These are phyloP conservation scores for Gallinago paraguaiae DNA, from an alignment of 2,113 vertebrate genomes.

Conservation along the genomic window DNA sequence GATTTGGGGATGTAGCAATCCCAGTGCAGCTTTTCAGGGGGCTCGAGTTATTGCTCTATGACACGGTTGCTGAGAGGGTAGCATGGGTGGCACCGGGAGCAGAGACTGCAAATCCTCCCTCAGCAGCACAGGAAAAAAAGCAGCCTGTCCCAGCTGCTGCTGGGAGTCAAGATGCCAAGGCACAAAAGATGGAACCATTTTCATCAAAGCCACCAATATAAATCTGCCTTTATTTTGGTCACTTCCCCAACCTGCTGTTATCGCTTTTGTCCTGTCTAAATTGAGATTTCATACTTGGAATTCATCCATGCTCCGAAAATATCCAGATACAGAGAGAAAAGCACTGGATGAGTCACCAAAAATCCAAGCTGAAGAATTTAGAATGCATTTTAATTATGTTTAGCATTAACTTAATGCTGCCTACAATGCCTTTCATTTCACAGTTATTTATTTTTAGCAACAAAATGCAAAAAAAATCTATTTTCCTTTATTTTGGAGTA, in stretches of 20 bases:
- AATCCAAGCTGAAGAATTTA: neutral
- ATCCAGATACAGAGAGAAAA: neutral
- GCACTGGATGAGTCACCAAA: constrained; percentile 20
- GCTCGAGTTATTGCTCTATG: neutral
- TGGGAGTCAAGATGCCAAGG: neutral
- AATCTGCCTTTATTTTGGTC: neutral
- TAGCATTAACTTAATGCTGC: constrained; percentile 13
- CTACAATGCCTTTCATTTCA: neutral
- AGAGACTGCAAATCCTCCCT: neutral
- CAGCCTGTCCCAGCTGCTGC: neutral
- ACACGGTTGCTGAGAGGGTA: neutral
- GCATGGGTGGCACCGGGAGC: neutral
- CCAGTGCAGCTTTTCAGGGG: neutral
- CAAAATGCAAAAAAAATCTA: neutral
- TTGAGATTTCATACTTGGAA: neutral
- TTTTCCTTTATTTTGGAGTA: neutral
- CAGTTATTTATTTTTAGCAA: neutral
- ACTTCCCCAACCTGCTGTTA: neutral
- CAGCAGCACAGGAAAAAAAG: neutral
- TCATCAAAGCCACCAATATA: neutral
- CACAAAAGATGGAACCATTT: neutral
- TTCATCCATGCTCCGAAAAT: constrained; percentile 38
- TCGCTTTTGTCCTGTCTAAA: neutral
- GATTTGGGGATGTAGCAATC: neutral
- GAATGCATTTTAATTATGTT: constrained; percentile 10